Base-by-base conservation (phyloP, 2,797 vertebrate genomes). In the Cyprinodon diabolis region DNA sequence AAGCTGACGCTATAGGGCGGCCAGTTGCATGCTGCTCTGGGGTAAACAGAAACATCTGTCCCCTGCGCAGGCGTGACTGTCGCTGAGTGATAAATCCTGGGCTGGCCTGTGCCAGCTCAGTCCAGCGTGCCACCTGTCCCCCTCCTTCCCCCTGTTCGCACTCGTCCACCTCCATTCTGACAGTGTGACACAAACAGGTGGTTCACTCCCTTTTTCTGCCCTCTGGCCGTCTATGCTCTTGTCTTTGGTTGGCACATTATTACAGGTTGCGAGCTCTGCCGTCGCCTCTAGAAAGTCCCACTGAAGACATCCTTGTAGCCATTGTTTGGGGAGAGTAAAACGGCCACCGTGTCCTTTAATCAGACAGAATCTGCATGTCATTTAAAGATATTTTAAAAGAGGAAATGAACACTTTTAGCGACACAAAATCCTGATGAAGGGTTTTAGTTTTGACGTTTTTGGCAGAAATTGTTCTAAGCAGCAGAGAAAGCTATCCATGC, bases 101-200 rank as follows among this genome's bases (percentile, higher is more conserved):
- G 86, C 87, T 83, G 87, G 89, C 89, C 88, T 75, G 88, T 92
- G 93, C 93, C 90, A 94, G 84, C 66, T 74, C 88, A 84, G 89
- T 92, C 87, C 90, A 45, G 84, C 73, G 80, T 84, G 86, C 93
- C 93, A 94, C 93, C 94, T 94, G 93, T 94, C 93, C 87, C 85
- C 87, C 85, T 81, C 79, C 89, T 78, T 91, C 90, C 89, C 87
- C 90, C 88, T 89, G 76, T 91, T 91, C 91, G 89, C 92, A 90
- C 90, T 87, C 84, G 62, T 86, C 77, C 14, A 81, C 84, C 87
- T 90, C 92, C 84, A 89, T 90, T 86, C 90, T 93, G 93, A 94
- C 91, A 94, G 92, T 85, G 91, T 94, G 94, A 94, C 94, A 94
- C 93, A 94, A 94, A 91, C 94, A 94, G 94, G 93, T 95, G 94